phyloP scores from a whole-genome alignment of 2,888 invertebrate genomes.

The Drosophila limbata region DNA sequence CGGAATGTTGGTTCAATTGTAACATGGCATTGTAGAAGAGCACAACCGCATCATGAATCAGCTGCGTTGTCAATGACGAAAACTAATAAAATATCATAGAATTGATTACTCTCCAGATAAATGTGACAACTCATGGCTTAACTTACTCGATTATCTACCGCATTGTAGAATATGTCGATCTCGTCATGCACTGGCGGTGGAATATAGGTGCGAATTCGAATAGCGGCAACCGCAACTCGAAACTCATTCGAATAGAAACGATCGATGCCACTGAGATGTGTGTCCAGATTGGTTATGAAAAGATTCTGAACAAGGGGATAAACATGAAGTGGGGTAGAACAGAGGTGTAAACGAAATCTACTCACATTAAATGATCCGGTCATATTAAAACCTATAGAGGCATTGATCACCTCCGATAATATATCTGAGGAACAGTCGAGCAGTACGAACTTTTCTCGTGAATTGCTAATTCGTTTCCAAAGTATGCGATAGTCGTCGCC shows the following conservation, averaged over 20 bases:
- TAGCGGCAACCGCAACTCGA: slow-evolving; percentile 60
- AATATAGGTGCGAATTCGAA: slow-evolving; percentile 71
- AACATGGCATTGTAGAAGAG: slow-evolving; percentile 94
- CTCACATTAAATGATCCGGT: slow-evolving; percentile 83
- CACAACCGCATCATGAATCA: slow-evolving; percentile 97
- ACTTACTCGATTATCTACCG: slow-evolving; percentile 53
- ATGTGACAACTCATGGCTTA: not conserved
- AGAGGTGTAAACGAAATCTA: not conserved
- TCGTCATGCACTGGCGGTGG: slow-evolving; percentile 76
- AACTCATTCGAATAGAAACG: slow-evolving; percentile 73
- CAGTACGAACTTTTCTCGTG: slow-evolving; percentile 90
- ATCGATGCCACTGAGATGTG: slow-evolving; percentile 79
- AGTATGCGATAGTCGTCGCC: slow-evolving; percentile 82
- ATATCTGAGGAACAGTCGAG: slow-evolving; percentile 91
- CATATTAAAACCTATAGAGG: slow-evolving; percentile 83
- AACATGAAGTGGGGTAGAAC: too few species aligned
- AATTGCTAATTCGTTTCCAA: slow-evolving; percentile 87
- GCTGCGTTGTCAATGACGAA: slow-evolving; percentile 56
- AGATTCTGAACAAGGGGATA: slow-evolving; percentile 56
- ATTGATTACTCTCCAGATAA: not conserved
- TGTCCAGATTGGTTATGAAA: slow-evolving; percentile 86
- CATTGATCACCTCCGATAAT: slow-evolving; percentile 88
- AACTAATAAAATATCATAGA: slow-evolving; percentile 45
- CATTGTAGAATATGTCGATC: slow-evolving; percentile 70
- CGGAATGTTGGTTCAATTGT: slow-evolving; percentile 47